phyloP scores from a whole-genome alignment of 2,113 vertebrate species.

The Tympanuchus pallidicinctus region DNA sequence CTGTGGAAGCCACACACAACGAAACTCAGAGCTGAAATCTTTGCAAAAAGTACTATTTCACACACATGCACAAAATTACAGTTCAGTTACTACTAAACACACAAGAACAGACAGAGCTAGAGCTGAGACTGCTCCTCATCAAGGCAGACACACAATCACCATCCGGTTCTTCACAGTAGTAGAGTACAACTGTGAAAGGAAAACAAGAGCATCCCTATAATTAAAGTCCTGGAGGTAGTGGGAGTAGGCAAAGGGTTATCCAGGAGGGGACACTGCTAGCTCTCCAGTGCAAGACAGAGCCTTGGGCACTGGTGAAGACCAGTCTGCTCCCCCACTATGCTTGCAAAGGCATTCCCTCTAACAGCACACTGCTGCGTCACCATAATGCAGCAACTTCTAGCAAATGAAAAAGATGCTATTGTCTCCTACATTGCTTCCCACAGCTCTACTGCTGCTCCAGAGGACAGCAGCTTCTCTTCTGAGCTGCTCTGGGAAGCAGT shows the following conservation, averaged over 20 bases:
- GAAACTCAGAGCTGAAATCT: constrained; percentile 5
- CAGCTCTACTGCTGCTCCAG: background rate
- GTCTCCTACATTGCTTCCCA: background rate
- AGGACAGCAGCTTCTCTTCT: background rate
- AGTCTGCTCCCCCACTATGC: background rate
- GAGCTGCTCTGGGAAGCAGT: background rate
- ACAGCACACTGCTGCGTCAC: rapidly evolving
- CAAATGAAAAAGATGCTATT: background rate
- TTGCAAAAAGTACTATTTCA: background rate
- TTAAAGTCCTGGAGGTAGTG: background rate
- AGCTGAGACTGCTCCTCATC: background rate
- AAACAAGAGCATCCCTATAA: background rate
- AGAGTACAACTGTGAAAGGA: background rate
- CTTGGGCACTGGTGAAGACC: background rate
- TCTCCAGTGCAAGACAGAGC: background rate
- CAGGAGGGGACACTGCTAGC: background rate
- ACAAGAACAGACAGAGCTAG: background rate
- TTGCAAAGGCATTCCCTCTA: background rate
- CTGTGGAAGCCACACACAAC: background rate
- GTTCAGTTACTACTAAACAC: background rate
- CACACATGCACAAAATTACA: rapidly evolving
- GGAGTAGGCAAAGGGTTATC: background rate
- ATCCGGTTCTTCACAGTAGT: background rate
- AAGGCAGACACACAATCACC: rapidly evolving
- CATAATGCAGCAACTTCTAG: rapidly evolving